Percentiles rank a stretch among this genome's conserved stretches.
Evolutionary conservation across 2,113 vertebrate species (phyloP).

Genomic region (Rhombomys opimus): DNA sequence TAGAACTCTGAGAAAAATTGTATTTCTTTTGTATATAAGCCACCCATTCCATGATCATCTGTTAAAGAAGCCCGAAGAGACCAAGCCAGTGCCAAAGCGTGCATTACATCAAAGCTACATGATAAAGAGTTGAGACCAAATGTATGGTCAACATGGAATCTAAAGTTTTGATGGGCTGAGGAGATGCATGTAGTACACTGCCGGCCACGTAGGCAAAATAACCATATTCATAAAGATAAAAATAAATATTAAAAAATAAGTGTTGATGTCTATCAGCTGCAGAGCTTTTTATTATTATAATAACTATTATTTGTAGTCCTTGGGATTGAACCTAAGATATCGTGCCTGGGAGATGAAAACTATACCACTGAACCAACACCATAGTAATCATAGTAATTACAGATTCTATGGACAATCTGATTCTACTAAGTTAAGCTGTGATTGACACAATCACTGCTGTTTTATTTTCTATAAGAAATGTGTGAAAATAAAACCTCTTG

Average conservation of each 20-base stretch:
- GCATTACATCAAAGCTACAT: background rate
- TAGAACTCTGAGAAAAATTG: background rate
- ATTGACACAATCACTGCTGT: background rate
- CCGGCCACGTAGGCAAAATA: background rate
- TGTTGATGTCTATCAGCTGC: background rate
- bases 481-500: background rate
- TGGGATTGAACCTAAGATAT: background rate
- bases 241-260: background rate
- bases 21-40: background rate
- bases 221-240: background rate
- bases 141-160: background rate
- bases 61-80: background rate
- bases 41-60: background rate
- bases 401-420: background rate
- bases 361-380: background rate
- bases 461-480: slow-evolving; percentile 13
- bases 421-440: background rate
- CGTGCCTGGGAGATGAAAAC: background rate
- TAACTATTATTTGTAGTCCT: background rate
- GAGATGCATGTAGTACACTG: background rate
- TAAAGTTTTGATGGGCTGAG: background rate
- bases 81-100: background rate
- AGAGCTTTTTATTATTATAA: background rate
- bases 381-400: background rate
- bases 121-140: background rate